These are phyloP conservation scores for Mimachlamys varia DNA, from an alignment of 2,888 invertebrate species.

Conservation along the genomic window DNA sequence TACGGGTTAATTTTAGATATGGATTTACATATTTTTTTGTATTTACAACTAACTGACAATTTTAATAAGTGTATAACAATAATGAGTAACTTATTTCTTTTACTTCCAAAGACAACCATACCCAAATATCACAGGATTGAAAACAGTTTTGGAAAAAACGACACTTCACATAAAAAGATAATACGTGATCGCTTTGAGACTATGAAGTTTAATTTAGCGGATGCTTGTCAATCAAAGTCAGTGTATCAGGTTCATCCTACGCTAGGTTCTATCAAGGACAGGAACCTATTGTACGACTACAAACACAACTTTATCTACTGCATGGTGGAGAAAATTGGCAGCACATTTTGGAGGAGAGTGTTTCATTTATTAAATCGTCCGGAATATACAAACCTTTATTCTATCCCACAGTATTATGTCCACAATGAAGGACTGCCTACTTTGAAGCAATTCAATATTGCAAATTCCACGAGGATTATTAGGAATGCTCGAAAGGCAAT, in stretches of 20 bases:
- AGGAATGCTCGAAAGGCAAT: background rate
- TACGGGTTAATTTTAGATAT: too few species aligned
- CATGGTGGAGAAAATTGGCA: background rate
- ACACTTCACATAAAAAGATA: background rate
- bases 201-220: background rate
- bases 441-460: background rate
- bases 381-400: background rate
- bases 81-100: background rate
- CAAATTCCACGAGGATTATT: background rate
- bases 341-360: background rate
- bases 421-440: background rate
- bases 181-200: background rate
- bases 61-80: too few species aligned
- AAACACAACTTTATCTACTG: slow-evolving; percentile 18
- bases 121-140: background rate
- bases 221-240: background rate
- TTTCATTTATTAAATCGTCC: background rate
- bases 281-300: background rate
- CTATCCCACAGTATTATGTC: background rate
- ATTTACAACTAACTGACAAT: too few species aligned
- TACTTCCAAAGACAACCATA: background rate
- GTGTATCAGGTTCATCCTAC: background rate
- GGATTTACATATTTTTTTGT: too few species aligned
- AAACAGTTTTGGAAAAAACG: background rate
- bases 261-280: background rate